Conservation (phyloP, 2,797 vertebrate species). For the Vultur gryphus region DNA sequence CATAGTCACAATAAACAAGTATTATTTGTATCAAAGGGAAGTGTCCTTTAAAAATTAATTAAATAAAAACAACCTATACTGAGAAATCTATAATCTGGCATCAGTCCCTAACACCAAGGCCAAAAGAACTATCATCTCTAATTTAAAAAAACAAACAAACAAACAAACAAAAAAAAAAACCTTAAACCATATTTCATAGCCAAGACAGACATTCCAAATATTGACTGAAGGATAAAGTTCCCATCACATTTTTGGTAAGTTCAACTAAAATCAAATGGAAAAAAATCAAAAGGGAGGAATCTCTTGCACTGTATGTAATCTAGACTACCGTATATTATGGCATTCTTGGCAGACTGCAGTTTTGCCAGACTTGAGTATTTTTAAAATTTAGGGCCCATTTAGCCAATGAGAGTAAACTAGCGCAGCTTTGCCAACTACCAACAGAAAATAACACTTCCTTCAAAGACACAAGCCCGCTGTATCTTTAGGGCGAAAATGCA, state of each 20-base stretch:
- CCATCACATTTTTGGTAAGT: neutral
- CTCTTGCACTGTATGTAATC: neutral
- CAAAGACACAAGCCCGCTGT: neutral
- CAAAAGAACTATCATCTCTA: neutral
- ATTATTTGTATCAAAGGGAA: neutral
- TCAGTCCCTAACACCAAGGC: neutral
- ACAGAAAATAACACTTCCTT: neutral
- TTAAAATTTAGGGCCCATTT: neutral
- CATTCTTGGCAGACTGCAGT: neutral
- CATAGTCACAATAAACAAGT: neutral
- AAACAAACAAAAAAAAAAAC: neutral
- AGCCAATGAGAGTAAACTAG: neutral
- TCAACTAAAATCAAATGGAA: neutral
- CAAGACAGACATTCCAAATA: neutral
- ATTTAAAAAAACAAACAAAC: neutral
- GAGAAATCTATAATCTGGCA: neutral
- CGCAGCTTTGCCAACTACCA: neutral
- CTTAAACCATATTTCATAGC: neutral
- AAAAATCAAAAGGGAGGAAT: neutral
- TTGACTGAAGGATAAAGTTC: neutral
- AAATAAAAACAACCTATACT: neutral
- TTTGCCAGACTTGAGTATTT: neutral
- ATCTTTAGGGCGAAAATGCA: neutral
- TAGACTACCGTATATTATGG: neutral
- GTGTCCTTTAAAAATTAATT: neutral